Evolutionary conservation across 1,140 invertebrate genomes (phyloP).

Genomic region (Diplogasteroides magnus): DNA sequence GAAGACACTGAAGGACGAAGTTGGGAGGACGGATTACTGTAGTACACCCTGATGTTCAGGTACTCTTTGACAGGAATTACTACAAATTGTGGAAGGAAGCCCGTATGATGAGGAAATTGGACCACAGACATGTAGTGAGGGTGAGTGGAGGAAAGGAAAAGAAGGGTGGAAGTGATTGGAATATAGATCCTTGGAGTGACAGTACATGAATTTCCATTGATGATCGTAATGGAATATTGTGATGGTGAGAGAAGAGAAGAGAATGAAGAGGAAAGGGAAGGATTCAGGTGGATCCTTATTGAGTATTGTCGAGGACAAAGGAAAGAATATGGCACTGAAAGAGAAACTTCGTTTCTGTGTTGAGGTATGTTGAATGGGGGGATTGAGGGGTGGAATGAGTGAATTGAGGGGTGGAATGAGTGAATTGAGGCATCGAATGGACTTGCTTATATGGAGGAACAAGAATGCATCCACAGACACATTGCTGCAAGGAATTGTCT

Average conservation of each 20-base stretch:
- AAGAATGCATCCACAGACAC: conserved; percentile 14
- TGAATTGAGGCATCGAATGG: too few species aligned
- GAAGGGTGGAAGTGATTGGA: not conserved
- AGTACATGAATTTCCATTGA: conserved; percentile 55
- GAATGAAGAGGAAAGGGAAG: conserved; percentile 38
- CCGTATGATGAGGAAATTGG: conserved; percentile 35
- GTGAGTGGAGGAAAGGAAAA: too few species aligned
- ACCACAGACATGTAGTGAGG: conserved; percentile 20
- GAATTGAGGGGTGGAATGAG: too few species aligned
- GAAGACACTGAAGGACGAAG: conserved; percentile 39
- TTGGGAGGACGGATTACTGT: too few species aligned
- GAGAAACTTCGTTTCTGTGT: too few species aligned
- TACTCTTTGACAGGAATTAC: conserved; percentile 14
- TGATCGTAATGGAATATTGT: conserved; percentile 41
- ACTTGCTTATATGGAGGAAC: conserved; percentile 25
- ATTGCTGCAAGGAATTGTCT: too few species aligned
- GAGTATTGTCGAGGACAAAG: conserved; percentile 29
- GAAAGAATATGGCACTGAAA: too few species aligned
- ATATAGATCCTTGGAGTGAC: too few species aligned
- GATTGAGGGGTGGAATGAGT: too few species aligned
- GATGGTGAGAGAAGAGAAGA: too few species aligned
- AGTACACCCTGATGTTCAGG: too few species aligned
- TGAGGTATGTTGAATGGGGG: not conserved
- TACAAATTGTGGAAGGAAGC: conserved; percentile 41
- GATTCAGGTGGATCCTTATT: too few species aligned